phyloP scores from a whole-genome alignment of 1,140 invertebrate species.

The Caligus rogercresseyi region DNA sequence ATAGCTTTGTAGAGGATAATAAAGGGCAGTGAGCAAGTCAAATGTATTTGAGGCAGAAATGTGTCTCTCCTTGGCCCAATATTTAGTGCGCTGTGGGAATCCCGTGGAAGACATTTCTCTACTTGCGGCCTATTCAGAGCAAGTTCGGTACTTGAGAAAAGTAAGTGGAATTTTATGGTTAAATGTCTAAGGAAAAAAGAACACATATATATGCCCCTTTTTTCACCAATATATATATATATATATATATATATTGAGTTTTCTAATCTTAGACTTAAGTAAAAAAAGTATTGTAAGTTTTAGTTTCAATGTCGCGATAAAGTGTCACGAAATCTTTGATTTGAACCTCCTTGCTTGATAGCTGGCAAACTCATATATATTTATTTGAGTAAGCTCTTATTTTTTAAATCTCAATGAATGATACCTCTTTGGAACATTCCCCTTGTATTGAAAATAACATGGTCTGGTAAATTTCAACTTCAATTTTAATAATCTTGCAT shows the following conservation, averaged over 20 bases:
- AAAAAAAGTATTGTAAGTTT: no score
- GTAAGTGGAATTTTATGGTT: no score
- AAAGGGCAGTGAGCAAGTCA: neutral
- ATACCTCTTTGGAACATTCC: no score
- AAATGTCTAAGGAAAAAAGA: no score
- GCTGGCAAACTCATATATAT: neutral
- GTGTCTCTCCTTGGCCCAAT: neutral
- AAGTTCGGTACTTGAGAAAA: neutral
- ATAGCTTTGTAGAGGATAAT: neutral
- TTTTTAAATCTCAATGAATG: neutral
- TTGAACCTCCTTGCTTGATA: no score
- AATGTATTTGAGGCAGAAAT: neutral
- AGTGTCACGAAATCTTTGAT: no score
- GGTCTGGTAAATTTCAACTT: neutral
- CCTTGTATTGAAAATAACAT: neutral
- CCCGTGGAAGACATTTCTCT: neutral
- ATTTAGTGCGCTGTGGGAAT: neutral
- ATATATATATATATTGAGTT: no score
- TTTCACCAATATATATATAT: no score
- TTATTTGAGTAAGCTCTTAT: neutral
- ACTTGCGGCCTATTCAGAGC: neutral
- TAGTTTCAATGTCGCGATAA: no score
- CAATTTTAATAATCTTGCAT: neutral
- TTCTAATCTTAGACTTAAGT: no score
- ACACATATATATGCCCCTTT: no score